Evolutionary conservation across 2,888 invertebrate species (phyloP).

Genomic region (Cryptocheilus praepositus): DNA sequence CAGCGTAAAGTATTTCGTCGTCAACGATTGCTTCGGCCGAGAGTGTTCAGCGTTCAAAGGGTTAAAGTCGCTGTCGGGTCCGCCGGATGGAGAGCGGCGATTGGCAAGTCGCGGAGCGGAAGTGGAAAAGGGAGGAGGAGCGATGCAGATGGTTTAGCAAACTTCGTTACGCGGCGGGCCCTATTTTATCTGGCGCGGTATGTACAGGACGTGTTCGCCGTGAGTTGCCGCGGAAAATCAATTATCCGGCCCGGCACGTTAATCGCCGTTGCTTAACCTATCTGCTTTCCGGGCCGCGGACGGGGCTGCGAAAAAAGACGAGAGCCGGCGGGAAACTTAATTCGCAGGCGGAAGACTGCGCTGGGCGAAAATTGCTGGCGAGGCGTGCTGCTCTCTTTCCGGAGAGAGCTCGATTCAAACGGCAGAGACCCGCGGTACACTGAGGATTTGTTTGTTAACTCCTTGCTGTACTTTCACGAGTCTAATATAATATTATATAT

Average conservation of each 20-base stretch:
- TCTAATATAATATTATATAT: too few relatives aligned
- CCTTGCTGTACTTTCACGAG: too few relatives aligned
- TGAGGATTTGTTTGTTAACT: too few relatives aligned
- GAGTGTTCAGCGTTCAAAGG: too few relatives aligned
- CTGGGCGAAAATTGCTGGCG: too few relatives aligned
- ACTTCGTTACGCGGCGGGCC: slow-evolving; percentile 51
- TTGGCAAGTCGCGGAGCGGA: neutral
- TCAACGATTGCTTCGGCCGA: too few relatives aligned
- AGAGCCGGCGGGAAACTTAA: neutral
- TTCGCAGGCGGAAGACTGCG: too few relatives aligned
- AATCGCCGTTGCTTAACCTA: slow-evolving; percentile 24
- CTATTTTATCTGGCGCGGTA: slow-evolving; percentile 32
- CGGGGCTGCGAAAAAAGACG: neutral
- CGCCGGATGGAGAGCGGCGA: neutral
- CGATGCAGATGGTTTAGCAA: slow-evolving; percentile 44
- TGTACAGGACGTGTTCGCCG: slow-evolving; percentile 23
- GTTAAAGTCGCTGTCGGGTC: slow-evolving; percentile 13
- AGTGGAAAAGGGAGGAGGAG: slow-evolving; percentile 7
- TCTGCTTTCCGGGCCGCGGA: neutral
- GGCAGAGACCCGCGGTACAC: too few relatives aligned
- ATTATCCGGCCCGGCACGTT: slow-evolving; percentile 26
- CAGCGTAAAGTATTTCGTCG: too few relatives aligned
- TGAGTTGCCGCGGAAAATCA: slow-evolving; percentile 28
- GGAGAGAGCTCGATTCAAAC: too few relatives aligned
- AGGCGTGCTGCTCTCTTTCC: too few relatives aligned